Conservation (phyloP, 1,140 invertebrate genomes). For the Sarcophaga bullata region DNA sequence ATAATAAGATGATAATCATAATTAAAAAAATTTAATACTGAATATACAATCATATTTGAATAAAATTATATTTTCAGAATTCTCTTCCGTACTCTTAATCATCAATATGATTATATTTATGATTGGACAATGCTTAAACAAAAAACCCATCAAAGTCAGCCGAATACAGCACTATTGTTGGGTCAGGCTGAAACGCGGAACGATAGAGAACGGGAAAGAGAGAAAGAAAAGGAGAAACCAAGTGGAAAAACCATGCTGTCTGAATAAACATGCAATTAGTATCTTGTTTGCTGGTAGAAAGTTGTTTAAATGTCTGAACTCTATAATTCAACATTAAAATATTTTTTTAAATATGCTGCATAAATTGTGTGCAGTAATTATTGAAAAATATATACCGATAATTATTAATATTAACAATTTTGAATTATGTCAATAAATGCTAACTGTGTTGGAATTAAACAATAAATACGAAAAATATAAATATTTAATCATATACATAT, state of each 20-base stretch:
- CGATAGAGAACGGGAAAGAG: slow-evolving; percentile 56
- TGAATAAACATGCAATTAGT: slow-evolving; percentile 52
- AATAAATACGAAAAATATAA: not conserved
- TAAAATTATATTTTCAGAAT: slow-evolving; percentile 72
- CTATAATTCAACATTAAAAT: slow-evolving; percentile 33
- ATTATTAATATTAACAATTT: slow-evolving; percentile 41
- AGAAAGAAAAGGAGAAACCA: slow-evolving; percentile 64
- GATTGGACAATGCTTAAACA: slow-evolving; percentile 99
- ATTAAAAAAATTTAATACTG: no score
- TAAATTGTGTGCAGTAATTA: slow-evolving; percentile 31
- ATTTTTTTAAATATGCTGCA: slow-evolving; percentile 42
- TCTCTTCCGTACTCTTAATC: slow-evolving; percentile 97
- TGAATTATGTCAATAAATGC: slow-evolving; percentile 44
- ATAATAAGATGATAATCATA: no score
- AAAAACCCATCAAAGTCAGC: slow-evolving; percentile 70
- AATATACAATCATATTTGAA: no score
- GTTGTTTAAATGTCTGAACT: slow-evolving; percentile 6
- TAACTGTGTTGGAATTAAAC: slow-evolving; percentile 40
- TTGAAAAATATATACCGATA: slow-evolving; percentile 32
- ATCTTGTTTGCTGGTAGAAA: not conserved
- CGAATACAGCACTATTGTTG: slow-evolving; percentile 59
- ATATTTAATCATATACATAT: no score
- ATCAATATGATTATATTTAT: slow-evolving; percentile 99
- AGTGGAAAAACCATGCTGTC: slow-evolving; percentile 58
- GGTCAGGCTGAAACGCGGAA: slow-evolving; percentile 54